phyloP scores from a whole-genome alignment of 2,797 vertebrate genomes.

The Sardinella longiceps region DNA sequence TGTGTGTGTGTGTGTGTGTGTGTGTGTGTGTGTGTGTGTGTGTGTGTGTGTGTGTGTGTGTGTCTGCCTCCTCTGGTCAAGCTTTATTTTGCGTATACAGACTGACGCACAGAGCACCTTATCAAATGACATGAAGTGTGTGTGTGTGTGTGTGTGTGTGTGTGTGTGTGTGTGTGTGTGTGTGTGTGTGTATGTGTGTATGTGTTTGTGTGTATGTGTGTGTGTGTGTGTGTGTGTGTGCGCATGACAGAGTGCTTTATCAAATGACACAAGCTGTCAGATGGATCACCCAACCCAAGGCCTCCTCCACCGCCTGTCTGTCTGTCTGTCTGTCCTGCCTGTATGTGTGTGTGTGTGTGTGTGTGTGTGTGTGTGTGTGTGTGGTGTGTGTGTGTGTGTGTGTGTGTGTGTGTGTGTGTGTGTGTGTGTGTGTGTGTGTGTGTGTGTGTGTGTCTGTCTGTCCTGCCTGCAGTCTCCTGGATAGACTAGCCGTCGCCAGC shows the following conservation, averaged over 20 bases:
- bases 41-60: not conserved
- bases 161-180: not conserved
- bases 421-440: too few relatives aligned
- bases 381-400: too few relatives aligned
- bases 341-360: too few relatives aligned
- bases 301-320: not conserved
- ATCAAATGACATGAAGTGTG: slow-evolving; percentile 19
- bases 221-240: not conserved
- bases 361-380: too few relatives aligned
- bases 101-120: slow-evolving; percentile 15
- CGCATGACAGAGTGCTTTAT: slow-evolving; percentile 15
- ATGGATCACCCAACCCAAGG: not conserved
- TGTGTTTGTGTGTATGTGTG: not conserved
- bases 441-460: too few relatives aligned
- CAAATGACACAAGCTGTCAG: not conserved
- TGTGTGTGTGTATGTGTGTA: not conserved
- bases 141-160: slow-evolving; percentile 3
- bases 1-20: too few relatives aligned
- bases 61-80: not conserved
- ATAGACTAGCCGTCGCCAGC: slow-evolving; percentile 12
- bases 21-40: too few relatives aligned
- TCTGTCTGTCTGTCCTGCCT: not conserved
- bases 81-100: not conserved
- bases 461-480: not conserved
- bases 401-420: too few relatives aligned